Evolutionary conservation across 2,113 vertebrate genomes (phyloP).

Genomic region (Leptobrachium ailaonicum): DNA sequence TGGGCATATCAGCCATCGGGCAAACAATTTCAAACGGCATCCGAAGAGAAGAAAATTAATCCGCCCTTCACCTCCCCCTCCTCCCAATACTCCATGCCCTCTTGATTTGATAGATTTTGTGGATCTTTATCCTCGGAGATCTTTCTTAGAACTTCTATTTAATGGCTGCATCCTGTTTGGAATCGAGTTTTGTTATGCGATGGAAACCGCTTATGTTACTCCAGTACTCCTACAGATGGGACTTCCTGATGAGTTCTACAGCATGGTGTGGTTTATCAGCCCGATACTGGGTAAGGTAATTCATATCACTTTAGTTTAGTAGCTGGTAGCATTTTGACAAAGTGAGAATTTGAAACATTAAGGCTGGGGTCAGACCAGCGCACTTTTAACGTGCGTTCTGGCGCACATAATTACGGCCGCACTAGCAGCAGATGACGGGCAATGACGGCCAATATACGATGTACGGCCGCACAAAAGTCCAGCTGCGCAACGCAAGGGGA

Average conservation of each 20-base stretch:
- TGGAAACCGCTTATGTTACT: constrained; percentile 97
- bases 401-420: too few relatives aligned
- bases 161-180: constrained; percentile 94
- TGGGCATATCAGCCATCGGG: constrained; percentile 89
- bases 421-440: too few relatives aligned
- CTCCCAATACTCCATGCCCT: constrained; percentile 91
- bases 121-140: constrained; percentile 85
- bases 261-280: constrained; percentile 97
- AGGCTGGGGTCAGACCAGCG: too few relatives aligned
- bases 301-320: background rate
- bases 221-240: constrained; percentile 95
- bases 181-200: constrained; percentile 96
- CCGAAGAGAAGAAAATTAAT: constrained; percentile 86
- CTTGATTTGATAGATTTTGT: constrained; percentile 82
- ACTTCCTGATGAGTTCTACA: constrained; percentile 92
- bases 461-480: too few relatives aligned
- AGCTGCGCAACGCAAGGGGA: too few relatives aligned
- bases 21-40: constrained; percentile 97
- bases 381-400: too few relatives aligned
- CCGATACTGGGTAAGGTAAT: constrained; percentile 85
- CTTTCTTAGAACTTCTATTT: constrained; percentile 87
- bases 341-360: too few relatives aligned
- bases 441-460: too few relatives aligned
- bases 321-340: too few relatives aligned
- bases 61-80: constrained; percentile 86